Conservation (phyloP, 2,797 vertebrate genomes). For the Gymnopithys bicolor region DNA sequence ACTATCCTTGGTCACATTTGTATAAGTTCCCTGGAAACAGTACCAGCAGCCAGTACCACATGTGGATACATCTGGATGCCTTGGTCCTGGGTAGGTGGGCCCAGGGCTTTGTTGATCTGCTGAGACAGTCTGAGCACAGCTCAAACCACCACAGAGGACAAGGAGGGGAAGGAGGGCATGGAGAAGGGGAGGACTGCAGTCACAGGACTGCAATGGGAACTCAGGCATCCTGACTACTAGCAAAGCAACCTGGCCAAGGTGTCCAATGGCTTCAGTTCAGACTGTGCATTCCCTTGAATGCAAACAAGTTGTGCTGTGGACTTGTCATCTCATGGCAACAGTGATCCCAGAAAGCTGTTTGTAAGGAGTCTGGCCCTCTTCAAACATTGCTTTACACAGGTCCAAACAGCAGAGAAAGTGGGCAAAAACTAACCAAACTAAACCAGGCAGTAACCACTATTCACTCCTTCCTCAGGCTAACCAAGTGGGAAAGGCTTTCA, state of each 20-base stretch:
- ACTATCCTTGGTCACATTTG: neutral
- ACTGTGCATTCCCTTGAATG: neutral
- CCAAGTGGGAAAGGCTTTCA: neutral
- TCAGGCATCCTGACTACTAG: neutral
- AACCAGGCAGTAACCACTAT: neutral
- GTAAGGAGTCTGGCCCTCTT: neutral
- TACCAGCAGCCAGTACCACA: neutral
- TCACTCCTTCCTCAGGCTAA: neutral
- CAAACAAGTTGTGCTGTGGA: neutral
- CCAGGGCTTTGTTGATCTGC: neutral
- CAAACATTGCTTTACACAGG: neutral
- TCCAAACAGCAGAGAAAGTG: neutral
- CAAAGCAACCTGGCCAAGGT: fast-evolving
- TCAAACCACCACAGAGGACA: fast-evolving
- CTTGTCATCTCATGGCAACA: neutral
- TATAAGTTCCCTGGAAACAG: neutral
- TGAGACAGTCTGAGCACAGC: neutral
- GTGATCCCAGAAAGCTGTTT: neutral
- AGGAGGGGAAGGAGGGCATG: neutral
- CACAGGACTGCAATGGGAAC: neutral
- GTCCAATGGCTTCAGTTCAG: neutral
- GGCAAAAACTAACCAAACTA: neutral
- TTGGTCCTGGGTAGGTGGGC: neutral
- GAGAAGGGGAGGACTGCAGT: neutral
- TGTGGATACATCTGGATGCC: neutral